Conservation (phyloP, 2,113 vertebrate genomes). For the Anseranas semipalmata region DNA sequence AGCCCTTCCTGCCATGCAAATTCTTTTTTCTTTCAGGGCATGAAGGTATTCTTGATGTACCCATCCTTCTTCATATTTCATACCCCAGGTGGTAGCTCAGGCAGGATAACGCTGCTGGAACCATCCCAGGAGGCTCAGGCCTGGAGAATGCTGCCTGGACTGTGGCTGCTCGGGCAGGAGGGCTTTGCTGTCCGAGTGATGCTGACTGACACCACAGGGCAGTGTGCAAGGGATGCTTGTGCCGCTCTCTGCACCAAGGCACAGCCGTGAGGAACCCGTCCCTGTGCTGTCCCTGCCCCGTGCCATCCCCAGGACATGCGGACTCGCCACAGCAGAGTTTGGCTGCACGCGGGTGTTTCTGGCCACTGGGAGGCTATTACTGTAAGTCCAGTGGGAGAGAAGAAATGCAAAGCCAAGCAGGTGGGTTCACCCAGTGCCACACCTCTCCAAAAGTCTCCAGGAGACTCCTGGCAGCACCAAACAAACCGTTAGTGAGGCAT, state of each 20-base stretch:
- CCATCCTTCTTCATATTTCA: neutral
- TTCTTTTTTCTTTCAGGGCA: neutral
- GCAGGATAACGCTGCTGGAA: neutral
- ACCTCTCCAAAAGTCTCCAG: neutral
- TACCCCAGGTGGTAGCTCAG: neutral
- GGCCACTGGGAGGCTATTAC: neutral
- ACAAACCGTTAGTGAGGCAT: rapidly evolving
- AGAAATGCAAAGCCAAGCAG: neutral
- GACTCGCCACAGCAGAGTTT: neutral
- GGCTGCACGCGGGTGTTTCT: neutral
- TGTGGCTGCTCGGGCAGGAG: neutral
- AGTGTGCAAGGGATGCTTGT: neutral
- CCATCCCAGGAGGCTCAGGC: neutral
- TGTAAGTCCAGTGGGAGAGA: neutral
- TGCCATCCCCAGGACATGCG: rapidly evolving
- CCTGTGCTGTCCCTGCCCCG: too few species aligned
- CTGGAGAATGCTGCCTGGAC: neutral
- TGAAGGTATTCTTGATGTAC: neutral
- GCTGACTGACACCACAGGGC: neutral
- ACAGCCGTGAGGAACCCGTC: neutral
- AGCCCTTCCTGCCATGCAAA: neutral
- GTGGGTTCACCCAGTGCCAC: neutral
- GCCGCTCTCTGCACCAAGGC: rapidly evolving
- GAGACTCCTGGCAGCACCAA: neutral
- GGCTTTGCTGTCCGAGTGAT: neutral